phyloP scores from a whole-genome alignment of 2,113 vertebrate species.

The Shinisaurus crocodilurus region DNA sequence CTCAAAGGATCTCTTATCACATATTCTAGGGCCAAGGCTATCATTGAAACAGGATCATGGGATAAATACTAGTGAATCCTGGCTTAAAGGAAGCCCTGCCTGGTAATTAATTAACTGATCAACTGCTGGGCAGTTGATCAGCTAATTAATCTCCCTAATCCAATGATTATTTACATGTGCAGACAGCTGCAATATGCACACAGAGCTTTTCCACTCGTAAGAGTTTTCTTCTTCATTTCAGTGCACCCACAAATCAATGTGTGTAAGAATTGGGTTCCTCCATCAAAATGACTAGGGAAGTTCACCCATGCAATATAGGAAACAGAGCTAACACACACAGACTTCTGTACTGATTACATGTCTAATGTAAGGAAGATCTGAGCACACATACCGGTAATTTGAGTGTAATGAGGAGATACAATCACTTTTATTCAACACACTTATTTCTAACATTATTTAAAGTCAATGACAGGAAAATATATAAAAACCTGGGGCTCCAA shows the following conservation, averaged over 20 bases:
- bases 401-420: no score
- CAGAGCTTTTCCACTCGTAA: not conserved
- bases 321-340: not conserved
- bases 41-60: not conserved
- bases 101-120: not conserved
- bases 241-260: not conserved
- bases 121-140: not conserved
- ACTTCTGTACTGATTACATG: not conserved
- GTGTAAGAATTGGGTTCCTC: not conserved
- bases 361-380: not conserved
- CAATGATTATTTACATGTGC: not conserved
- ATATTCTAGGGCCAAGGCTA: not conserved
- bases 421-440: not conserved
- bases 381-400: no score
- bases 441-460: not conserved
- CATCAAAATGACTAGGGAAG: not conserved
- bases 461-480: not conserved
- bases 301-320: not conserved
- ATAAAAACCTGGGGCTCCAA: not conserved
- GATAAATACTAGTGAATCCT: not conserved
- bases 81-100: not conserved
- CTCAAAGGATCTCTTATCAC: not conserved
- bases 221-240: not conserved
- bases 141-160: not conserved
- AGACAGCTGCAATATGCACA: not conserved